Evolutionary conservation across 2,888 invertebrate genomes (phyloP).

Genomic region (Taenaris catops): DNA sequence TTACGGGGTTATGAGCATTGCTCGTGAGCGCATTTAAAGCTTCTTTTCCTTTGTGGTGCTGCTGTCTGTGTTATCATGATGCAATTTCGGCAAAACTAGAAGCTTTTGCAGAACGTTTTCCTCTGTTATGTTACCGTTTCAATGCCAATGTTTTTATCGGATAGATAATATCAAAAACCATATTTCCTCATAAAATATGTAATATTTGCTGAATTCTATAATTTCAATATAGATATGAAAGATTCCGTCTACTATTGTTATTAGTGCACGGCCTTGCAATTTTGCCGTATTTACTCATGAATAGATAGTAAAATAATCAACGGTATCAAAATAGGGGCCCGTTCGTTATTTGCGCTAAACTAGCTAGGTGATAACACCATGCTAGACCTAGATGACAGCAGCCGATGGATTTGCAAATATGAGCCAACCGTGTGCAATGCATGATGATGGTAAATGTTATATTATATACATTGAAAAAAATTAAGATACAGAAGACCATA

Average conservation of each 20-base stretch:
- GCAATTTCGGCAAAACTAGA: constrained; percentile 64
- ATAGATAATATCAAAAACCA: neutral
- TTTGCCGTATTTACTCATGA: too few species aligned
- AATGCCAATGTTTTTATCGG: too few species aligned
- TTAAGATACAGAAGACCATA: too few species aligned
- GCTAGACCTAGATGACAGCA: constrained; percentile 68
- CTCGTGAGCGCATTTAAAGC: constrained; percentile 56
- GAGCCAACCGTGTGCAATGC: constrained; percentile 74
- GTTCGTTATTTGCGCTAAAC: constrained; percentile 53
- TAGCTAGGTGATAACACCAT: constrained; percentile 74
- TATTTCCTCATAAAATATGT: too few species aligned
- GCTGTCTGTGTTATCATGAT: constrained; percentile 59
- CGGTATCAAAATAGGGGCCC: constrained; percentile 60
- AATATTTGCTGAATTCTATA: too few species aligned
- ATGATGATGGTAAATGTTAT: constrained; percentile 64
- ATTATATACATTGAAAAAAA: too few species aligned
- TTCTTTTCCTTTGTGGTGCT: constrained; percentile 53
- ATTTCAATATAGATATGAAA: too few species aligned
- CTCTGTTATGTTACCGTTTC: constrained; percentile 64
- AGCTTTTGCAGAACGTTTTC: constrained; percentile 54
- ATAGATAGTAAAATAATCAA: too few species aligned
- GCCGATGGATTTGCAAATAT: constrained; percentile 57
- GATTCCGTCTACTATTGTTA: too few species aligned
- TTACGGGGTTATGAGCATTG: constrained; percentile 44
- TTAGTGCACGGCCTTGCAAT: too few species aligned